Evolutionary conservation across 2,797 vertebrate species (phyloP).

Genomic region (Orestias chungarensis): DNA sequence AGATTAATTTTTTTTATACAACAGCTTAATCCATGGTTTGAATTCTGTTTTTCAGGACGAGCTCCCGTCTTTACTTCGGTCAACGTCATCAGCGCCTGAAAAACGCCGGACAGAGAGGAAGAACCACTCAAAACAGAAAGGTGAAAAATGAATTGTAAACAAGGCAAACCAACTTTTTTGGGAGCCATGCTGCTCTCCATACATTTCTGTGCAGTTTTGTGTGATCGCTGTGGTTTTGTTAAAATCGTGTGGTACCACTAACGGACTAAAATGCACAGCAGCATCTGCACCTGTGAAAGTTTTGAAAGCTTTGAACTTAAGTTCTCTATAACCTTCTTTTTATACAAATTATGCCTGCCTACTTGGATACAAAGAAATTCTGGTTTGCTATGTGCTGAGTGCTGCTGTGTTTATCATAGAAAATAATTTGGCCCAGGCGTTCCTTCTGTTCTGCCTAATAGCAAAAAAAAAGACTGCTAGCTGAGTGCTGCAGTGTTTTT

Average conservation of each 20-base stretch:
- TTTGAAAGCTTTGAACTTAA: background rate
- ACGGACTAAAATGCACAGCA: background rate
- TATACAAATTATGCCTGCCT: background rate
- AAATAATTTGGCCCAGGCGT: too few species aligned
- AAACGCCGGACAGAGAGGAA: constrained; percentile 38
- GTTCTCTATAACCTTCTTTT: background rate
- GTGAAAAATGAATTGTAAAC: constrained; percentile 32
- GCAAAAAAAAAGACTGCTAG: too few species aligned
- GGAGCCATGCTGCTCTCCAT: too few species aligned
- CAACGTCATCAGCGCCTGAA: constrained; percentile 13
- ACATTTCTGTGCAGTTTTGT: too few species aligned
- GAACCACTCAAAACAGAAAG: constrained; percentile 53
- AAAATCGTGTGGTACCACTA: background rate
- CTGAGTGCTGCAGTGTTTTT: background rate
- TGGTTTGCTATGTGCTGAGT: too few species aligned
- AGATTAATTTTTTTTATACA: too few species aligned
- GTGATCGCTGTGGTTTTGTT: too few species aligned
- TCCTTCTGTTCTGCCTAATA: too few species aligned
- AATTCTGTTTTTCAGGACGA: constrained; percentile 59
- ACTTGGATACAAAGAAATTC: too few species aligned
- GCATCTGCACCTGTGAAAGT: background rate
- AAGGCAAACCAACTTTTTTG: background rate
- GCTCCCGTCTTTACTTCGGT: constrained; percentile 7
- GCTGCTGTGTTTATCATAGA: too few species aligned
- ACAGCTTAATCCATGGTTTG: background rate